Conservation (phyloP, 1,140 invertebrate species). For the Aplysia californica region DNA sequence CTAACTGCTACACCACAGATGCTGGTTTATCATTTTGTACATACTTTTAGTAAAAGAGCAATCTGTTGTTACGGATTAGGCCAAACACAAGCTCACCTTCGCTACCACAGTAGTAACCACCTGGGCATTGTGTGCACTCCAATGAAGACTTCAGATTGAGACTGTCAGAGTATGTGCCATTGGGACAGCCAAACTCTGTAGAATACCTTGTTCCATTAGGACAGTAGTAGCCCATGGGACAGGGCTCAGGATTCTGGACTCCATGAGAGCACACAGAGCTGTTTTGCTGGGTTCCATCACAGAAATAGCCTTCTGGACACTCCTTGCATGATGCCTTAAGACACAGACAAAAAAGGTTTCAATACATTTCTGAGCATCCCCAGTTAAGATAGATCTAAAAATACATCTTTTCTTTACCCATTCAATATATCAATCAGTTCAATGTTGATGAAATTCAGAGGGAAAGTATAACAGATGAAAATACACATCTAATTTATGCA, state of each 20-base stretch:
- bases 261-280: conserved; percentile 56
- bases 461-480: no score
- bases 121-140: conserved; percentile 50
- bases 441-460: no score
- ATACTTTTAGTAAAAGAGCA: no score
- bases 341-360: neutral
- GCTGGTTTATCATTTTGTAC: no score
- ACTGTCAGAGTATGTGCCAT: conserved; percentile 51
- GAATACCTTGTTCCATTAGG: conserved; percentile 51
- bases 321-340: conserved; percentile 52
- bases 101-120: conserved; percentile 45
- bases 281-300: conserved; percentile 62
- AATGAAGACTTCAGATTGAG: conserved; percentile 36
- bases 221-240: conserved; percentile 58
- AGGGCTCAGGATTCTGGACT: conserved; percentile 56
- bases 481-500: no score
- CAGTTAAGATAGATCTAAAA: no score
- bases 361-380: no score
- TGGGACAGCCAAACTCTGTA: conserved; percentile 53
- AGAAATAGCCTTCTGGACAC: conserved; percentile 57
- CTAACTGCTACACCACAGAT: no score
- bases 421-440: no score
- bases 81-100: no score
- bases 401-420: no score
- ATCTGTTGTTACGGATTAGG: no score